Evolutionary conservation across 2,797 vertebrate genomes (phyloP).

Genomic region (Gymnothorax javanicus): DNA sequence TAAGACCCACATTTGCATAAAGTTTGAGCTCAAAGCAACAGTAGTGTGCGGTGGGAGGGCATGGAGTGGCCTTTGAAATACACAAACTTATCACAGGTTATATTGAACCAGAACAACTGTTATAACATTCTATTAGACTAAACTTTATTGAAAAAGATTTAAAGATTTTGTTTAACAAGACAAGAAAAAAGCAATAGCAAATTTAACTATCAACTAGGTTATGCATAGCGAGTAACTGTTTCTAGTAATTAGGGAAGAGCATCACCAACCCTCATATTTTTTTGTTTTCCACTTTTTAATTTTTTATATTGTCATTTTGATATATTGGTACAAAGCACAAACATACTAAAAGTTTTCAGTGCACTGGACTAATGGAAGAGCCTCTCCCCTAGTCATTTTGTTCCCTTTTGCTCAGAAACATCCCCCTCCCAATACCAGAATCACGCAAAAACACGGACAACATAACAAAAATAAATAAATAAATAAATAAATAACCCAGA

Average conservation of each 20-base stretch:
- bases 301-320: constrained; percentile 97
- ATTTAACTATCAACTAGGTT: constrained; percentile 99
- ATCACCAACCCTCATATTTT: constrained; percentile 88
- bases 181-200: constrained; percentile 99
- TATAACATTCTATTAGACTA: constrained; percentile 99
- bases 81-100: constrained; percentile 99
- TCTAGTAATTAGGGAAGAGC: constrained; percentile 99
- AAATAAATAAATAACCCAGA: constrained; percentile 69
- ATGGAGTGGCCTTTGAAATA: constrained; percentile 88
- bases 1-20: constrained; percentile 86
- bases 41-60: constrained; percentile 85
- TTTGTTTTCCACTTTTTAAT: constrained; percentile 72
- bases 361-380: constrained; percentile 97
- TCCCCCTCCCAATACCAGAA: constrained; percentile 91
- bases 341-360: constrained; percentile 99
- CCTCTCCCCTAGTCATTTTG: constrained; percentile 94
- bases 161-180: constrained; percentile 99
- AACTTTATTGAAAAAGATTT: constrained; percentile 99
- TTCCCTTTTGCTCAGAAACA: constrained; percentile 97
- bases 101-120: constrained; percentile 99
- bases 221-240: constrained; percentile 99
- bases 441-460: constrained; percentile 86
- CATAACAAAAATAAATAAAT: constrained; percentile 75
- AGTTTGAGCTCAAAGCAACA: constrained; percentile 81
- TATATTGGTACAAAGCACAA: constrained; percentile 99